Conservation (phyloP, 2,888 invertebrate genomes). For the Notodonta ziczac region DNA sequence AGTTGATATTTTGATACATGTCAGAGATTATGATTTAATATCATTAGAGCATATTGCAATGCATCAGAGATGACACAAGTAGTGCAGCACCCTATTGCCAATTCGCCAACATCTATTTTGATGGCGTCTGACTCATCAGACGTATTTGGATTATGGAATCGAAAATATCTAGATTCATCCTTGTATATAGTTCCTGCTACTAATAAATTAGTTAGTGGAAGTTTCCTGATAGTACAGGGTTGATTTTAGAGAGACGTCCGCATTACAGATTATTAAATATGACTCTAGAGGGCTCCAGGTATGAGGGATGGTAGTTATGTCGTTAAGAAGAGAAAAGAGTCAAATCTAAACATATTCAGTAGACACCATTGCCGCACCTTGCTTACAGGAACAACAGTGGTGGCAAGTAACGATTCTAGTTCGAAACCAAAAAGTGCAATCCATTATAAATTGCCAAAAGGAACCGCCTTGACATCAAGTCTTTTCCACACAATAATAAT, state of each 20-base stretch:
- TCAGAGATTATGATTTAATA: neutral
- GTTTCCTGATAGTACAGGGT: too few relatives aligned
- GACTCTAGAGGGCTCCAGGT: too few relatives aligned
- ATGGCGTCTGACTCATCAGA: neutral
- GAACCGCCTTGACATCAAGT: constrained; percentile 13
- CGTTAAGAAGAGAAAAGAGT: too few relatives aligned
- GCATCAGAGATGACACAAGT: neutral
- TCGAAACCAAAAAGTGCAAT: too few relatives aligned
- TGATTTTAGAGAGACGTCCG: too few relatives aligned
- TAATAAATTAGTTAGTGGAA: too few relatives aligned
- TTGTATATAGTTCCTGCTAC: neutral
- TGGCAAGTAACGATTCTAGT: too few relatives aligned
- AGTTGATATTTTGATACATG: neutral
- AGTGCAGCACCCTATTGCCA: neutral
- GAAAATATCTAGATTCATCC: neutral
- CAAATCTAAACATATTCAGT: too few relatives aligned
- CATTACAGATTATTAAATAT: too few relatives aligned
- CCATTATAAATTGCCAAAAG: neutral
- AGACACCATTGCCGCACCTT: too few relatives aligned
- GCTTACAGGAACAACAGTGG: too few relatives aligned
- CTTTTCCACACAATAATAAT: constrained; percentile 20
- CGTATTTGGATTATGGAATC: neutral
- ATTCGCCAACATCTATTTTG: neutral
- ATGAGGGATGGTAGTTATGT: too few relatives aligned
- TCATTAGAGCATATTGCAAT: neutral